Evolutionary conservation across 2,888 invertebrate species (phyloP).

Genomic region (Morpho deidamia): DNA sequence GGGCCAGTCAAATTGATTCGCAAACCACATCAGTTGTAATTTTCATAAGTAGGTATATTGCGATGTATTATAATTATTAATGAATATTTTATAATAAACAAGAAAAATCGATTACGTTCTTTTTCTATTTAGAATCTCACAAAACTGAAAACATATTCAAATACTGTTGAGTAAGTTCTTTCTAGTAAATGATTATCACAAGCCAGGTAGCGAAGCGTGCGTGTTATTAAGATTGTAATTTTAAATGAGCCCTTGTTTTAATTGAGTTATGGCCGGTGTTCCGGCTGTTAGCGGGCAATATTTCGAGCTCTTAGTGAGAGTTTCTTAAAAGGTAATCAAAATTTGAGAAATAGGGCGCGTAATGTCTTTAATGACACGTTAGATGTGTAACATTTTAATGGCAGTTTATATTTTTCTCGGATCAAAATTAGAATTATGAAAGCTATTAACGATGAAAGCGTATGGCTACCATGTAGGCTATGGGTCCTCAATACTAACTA

Average conservation of each 20-base stretch:
- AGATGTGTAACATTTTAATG: not conserved
- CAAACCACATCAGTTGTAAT: no score
- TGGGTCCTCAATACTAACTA: no score
- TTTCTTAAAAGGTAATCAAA: constrained; percentile 12
- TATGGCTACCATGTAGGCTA: no score
- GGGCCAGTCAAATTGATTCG: no score
- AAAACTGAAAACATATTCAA: not conserved
- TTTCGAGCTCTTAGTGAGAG: constrained; percentile 4
- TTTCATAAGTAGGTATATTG: no score
- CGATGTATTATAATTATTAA: no score
- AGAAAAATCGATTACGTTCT: not conserved
- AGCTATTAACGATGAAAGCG: no score
- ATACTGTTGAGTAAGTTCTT: constrained; percentile 7
- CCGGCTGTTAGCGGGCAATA: constrained; percentile 33
- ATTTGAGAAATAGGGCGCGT: constrained; percentile 4
- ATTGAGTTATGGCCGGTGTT: constrained; percentile 66
- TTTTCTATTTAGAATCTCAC: no score
- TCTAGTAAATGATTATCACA: constrained; percentile 37
- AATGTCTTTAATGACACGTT: not conserved
- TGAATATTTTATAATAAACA: no score
- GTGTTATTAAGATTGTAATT: constrained; percentile 63
- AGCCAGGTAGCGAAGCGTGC: constrained; percentile 57
- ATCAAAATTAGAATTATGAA: no score
- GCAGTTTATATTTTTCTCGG: not conserved
- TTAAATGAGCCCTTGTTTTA: constrained; percentile 64